Evolutionary conservation across 2,797 vertebrate genomes (phyloP).

Genomic region (Pterois miles): DNA sequence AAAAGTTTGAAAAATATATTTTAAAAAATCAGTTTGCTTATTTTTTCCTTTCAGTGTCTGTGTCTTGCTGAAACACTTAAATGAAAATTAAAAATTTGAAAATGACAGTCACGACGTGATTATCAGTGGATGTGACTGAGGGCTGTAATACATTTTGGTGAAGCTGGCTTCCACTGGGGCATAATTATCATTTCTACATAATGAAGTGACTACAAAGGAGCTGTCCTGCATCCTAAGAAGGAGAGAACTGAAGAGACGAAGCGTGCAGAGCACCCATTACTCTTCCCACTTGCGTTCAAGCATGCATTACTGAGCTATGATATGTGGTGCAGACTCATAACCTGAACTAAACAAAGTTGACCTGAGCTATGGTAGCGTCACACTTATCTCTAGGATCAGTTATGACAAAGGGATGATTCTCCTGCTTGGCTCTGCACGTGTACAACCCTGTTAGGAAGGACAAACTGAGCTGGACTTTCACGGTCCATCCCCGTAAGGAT

Average conservation of each 20-base stretch:
- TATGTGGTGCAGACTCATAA: constrained; percentile 12
- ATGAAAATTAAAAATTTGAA: constrained; percentile 51
- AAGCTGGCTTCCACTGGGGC: constrained; percentile 70
- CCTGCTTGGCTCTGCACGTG: neutral
- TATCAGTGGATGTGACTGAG: constrained; percentile 69
- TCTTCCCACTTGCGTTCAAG: constrained; percentile 39
- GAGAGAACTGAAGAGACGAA: constrained; percentile 30
- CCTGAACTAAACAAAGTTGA: constrained; percentile 25
- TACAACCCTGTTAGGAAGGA: constrained; percentile 38
- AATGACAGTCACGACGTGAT: constrained; percentile 62
- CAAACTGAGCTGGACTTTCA: constrained; percentile 38
- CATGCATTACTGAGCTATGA: constrained; percentile 32
- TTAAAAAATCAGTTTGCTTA: neutral
- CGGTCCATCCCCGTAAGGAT: constrained; percentile 49
- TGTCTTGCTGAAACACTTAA: constrained; percentile 39
- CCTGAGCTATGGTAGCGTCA: neutral
- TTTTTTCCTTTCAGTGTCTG: neutral
- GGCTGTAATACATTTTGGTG: constrained; percentile 62
- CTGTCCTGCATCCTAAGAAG: constrained; percentile 70
- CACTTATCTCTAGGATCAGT: constrained; percentile 20
- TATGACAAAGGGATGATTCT: constrained; percentile 20
- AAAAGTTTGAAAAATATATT: neutral
- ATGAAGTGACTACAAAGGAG: constrained; percentile 77
- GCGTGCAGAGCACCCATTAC: constrained; percentile 37
- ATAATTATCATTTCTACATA: constrained; percentile 77